These are phyloP conservation scores for Pedicia rivosa DNA, from an alignment of 2,888 invertebrate species.

Conservation along the genomic window DNA sequence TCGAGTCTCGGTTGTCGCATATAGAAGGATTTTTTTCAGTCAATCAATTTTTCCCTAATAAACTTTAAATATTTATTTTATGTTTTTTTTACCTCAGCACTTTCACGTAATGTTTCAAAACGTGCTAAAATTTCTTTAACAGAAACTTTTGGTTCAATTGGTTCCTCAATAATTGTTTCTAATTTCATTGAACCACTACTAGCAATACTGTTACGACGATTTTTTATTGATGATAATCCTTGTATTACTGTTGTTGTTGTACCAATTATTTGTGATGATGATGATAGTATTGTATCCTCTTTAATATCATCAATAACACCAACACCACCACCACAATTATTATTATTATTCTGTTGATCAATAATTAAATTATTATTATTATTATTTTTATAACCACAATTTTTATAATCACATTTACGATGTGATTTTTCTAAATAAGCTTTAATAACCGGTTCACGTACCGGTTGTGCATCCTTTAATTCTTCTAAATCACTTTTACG, in stretches of 20 bases:
- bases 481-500: constrained; percentile 27
- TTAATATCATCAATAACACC: neutral
- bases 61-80: no score
- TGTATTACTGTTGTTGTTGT: constrained; percentile 7
- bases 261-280: constrained; percentile 3
- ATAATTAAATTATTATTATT: constrained; percentile 1
- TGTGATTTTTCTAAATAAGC: constrained; percentile 13
- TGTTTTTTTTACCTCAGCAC: constrained; percentile 5
- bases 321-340: neutral
- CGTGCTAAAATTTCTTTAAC: constrained; percentile 68
- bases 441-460: constrained; percentile 11
- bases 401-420: constrained; percentile 13
- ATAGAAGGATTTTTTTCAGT: no score
- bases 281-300: constrained; percentile 14
- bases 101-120: constrained; percentile 46
- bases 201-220: constrained; percentile 27
- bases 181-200: constrained; percentile 44
- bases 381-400: constrained; percentile 12
- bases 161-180: constrained; percentile 71
- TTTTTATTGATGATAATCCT: constrained; percentile 12
- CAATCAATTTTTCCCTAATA: no score
- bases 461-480: constrained; percentile 19
- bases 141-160: constrained; percentile 62
- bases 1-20: no score
- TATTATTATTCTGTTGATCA: constrained; percentile 6